Percentiles rank a stretch among this genome's conserved stretches.
phyloP scores from a whole-genome alignment of 2,888 invertebrate species.

The Aphodius granarius region DNA sequence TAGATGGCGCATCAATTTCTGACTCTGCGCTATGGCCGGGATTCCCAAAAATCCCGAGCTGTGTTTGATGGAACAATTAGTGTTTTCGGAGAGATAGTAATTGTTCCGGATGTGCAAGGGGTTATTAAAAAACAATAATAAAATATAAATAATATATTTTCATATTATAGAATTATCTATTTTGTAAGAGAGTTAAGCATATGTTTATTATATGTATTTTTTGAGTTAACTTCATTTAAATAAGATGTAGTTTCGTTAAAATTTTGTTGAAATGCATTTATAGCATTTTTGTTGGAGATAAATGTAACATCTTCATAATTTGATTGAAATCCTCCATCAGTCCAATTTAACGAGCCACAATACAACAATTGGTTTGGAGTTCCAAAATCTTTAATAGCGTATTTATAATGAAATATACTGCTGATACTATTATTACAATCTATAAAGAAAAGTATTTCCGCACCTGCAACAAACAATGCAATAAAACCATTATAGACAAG shows the following conservation, averaged over 20 bases:
- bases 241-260: constrained; percentile 36
- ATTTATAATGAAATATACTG: constrained; percentile 49
- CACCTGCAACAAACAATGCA: too few species aligned
- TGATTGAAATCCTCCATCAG: constrained; percentile 36
- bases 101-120: too few species aligned
- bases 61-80: too few species aligned
- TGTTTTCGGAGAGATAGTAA: too few species aligned
- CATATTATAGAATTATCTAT: not conserved
- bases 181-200: not conserved
- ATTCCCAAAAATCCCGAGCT: too few species aligned
- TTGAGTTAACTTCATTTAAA: not conserved
- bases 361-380: constrained; percentile 38
- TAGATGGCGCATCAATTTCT: too few species aligned
- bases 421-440: constrained; percentile 30
- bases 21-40: too few species aligned
- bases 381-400: constrained; percentile 46
- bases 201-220: not conserved
- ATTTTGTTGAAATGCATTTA: constrained; percentile 38
- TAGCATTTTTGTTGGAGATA: constrained; percentile 38
- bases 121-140: not conserved
- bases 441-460: constrained; percentile 37
- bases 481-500: too few species aligned
- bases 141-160: not conserved
- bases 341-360: constrained; percentile 47
- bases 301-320: constrained; percentile 48